Conservation (phyloP, 2,113 vertebrate genomes). For the Hippotragus niger region DNA sequence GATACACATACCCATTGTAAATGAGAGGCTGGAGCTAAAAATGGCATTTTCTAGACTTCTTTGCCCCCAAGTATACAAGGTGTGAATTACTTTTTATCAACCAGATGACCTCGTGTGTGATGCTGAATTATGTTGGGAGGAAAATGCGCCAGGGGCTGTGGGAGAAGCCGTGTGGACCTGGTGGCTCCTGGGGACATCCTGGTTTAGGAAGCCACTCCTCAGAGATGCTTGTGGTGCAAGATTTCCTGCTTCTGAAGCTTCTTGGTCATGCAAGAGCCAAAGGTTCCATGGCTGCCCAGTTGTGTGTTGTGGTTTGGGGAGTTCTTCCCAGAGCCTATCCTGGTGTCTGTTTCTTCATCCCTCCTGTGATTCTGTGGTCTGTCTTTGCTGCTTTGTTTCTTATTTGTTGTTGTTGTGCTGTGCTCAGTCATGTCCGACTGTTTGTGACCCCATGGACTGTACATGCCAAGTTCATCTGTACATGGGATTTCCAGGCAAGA, state of each 20-base stretch:
- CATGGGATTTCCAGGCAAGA: neutral
- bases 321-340: neutral
- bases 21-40: neutral
- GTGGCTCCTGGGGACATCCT: neutral
- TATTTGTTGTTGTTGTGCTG: neutral
- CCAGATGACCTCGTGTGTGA: accelerated
- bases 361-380: neutral
- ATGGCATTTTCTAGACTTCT: neutral
- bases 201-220: neutral
- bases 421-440: neutral
- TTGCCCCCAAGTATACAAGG: neutral
- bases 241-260: neutral
- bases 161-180: neutral
- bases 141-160: neutral
- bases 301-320: neutral
- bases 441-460: neutral
- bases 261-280: no score
- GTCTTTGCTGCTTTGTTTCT: neutral
- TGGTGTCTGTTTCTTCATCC: neutral
- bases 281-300: neutral
- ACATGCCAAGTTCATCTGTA: neutral
- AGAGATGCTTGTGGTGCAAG: neutral
- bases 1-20: neutral
- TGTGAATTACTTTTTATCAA: neutral
- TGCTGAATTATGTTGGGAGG: neutral